Base-by-base conservation (phyloP, 2,113 vertebrate species). In the Lepus americanus region DNA sequence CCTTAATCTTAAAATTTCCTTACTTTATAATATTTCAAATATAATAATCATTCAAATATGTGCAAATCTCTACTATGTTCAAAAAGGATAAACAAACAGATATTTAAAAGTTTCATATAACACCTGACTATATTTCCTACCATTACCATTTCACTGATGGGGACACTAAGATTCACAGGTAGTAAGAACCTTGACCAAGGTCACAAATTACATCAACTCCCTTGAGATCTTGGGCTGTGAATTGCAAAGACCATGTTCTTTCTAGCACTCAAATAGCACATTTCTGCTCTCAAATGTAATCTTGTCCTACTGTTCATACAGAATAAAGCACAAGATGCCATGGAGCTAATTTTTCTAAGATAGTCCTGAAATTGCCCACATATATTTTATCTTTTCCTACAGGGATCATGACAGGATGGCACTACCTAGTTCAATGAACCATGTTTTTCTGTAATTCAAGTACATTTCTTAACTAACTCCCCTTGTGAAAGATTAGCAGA, bases 401-500 rank as follows among this genome's bases (percentile, higher is more conserved):
- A 81, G 14, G 6, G 59, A 61, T 22, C 2, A 59, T 20, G n/a
- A 3, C 5, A 83, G 22, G 11, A 66, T 87, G 39, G 3, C 19
- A 61, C 49, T 80, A 87, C 64, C 83, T 92, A 67, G 9, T 76
- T 92, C n/a, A 69, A 4, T 72, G 16, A 81, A 13, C 92, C 66
- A 85, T 78, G 80, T 63, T 89, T 97, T 96, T 94, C 84, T 80
- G 5, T 76, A 93, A 92, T 70, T 93, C 49, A 94, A 94, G 59
- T 85, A 74, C 1, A 44, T 66, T 87, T 93, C 64, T 92, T 70
- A 88, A 93, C 23, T 36, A 82, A 82, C 63, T 94, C 64, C 84
- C n/a, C 55, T 63, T 86, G 25, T 36, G 36, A 89, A 92, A 94
- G 77, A 93, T 64, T 94, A 89, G 76, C 83, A 2, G 82, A 95